Evolutionary conservation across 2,888 invertebrate genomes (phyloP).

Genomic region (Conchocele bisecta): DNA sequence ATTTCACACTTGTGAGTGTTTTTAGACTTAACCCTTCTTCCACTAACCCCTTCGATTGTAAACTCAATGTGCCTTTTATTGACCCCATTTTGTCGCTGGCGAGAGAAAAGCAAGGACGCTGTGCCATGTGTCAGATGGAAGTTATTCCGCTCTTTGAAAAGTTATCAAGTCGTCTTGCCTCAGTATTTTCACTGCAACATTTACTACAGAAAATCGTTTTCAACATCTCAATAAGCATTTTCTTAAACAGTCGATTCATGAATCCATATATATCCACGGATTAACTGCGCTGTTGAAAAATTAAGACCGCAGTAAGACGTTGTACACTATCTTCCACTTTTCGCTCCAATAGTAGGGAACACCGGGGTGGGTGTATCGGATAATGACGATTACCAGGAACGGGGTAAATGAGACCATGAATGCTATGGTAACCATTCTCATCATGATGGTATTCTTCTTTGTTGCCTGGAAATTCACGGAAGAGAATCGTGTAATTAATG

Average conservation of each 20-base stretch:
- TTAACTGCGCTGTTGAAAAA: slow-evolving; percentile 56
- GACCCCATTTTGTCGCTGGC: no score
- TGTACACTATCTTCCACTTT: slow-evolving; percentile 45
- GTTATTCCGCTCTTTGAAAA: no score
- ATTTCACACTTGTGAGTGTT: no score
- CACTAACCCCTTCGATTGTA: no score
- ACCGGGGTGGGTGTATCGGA: slow-evolving; percentile 49
- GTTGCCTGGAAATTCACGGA: slow-evolving; percentile 28
- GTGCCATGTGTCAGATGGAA: no score
- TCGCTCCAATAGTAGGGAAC: no score
- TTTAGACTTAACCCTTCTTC: no score
- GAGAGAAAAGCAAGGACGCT: no score
- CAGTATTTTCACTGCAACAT: no score
- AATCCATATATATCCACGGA: slow-evolving; percentile 55
- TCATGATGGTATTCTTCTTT: slow-evolving; percentile 49
- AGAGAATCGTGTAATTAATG: neutral
- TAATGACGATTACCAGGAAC: slow-evolving; percentile 42
- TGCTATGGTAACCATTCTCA: slow-evolving; percentile 56
- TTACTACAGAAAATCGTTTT: slow-evolving; percentile 32
- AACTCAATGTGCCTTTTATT: no score
- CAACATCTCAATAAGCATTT: slow-evolving; percentile 41
- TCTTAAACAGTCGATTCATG: slow-evolving; percentile 46
- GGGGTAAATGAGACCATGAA: slow-evolving; percentile 55
- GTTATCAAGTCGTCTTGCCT: no score
- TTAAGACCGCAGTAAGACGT: slow-evolving; percentile 47